These are phyloP conservation scores for Macrosiphum euphorbiae DNA, from an alignment of 2,888 invertebrate genomes.

Conservation along the genomic window DNA sequence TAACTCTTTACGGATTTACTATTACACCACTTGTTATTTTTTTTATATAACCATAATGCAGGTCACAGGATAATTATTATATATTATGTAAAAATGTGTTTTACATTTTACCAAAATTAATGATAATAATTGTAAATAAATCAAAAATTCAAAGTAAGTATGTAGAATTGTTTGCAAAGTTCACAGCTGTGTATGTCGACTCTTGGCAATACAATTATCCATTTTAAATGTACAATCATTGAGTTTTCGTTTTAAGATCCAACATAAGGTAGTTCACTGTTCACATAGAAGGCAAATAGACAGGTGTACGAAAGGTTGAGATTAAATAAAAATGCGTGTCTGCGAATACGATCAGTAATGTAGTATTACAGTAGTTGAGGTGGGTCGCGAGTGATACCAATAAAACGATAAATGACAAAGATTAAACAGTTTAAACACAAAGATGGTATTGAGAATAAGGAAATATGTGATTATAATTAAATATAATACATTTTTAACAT, in stretches of 20 bases:
- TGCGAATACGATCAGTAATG: background rate
- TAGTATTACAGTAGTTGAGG: background rate
- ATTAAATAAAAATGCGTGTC: slow-evolving; percentile 13
- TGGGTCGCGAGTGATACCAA: background rate
- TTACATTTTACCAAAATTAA: background rate
- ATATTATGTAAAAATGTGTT: background rate
- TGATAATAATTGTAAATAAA: background rate
- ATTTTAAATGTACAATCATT: slow-evolving; percentile 20
- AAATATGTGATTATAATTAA: background rate
- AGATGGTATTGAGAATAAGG: background rate
- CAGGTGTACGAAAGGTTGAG: slow-evolving; percentile 45
- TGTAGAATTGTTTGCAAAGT: background rate
- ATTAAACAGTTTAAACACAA: background rate
- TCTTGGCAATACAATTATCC: slow-evolving; percentile 8
- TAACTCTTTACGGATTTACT: background rate
- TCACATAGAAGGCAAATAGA: slow-evolving; percentile 19
- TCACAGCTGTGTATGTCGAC: background rate
- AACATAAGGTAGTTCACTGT: background rate
- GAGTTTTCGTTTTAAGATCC: slow-evolving; percentile 30
- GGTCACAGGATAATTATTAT: background rate
- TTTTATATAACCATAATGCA: background rate
- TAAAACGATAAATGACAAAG: slow-evolving; percentile 10
- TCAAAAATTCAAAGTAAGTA: background rate
- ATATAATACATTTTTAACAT: background rate
- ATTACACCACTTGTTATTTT: too few species aligned